Conservation (phyloP, 92 coral and sea anemone genomes). For the Palythoa grandis region DNA sequence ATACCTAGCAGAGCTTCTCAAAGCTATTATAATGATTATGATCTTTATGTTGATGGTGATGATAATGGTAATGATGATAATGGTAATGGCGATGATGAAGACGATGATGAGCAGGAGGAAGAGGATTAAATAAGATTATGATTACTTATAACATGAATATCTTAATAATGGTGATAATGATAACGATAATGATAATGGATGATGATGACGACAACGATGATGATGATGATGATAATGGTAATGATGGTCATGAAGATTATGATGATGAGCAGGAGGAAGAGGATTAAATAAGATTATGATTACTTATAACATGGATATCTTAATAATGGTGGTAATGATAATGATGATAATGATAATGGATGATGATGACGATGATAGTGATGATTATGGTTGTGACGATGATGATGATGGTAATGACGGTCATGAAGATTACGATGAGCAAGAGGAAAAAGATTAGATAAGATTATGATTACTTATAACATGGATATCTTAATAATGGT, state of each 20-base stretch:
- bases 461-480: too few relatives aligned
- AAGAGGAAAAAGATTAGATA: background rate
- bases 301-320: background rate
- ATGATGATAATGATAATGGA: too few relatives aligned
- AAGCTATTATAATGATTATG: too few relatives aligned
- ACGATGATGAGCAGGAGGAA: too few relatives aligned
- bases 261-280: background rate
- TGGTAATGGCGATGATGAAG: background rate
- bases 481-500: background rate
- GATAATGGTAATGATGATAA: too few relatives aligned
- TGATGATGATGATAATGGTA: background rate
- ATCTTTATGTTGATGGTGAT: too few relatives aligned
- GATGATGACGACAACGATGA: background rate
- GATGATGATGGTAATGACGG: background rate
- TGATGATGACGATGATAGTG: too few relatives aligned
- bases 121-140: too few relatives aligned
- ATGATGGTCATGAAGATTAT: background rate
- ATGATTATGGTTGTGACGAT: too few relatives aligned
- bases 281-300: background rate
- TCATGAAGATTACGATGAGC: background rate
- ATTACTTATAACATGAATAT: background rate
- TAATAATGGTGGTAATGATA: too few relatives aligned
- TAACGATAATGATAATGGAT: background rate
- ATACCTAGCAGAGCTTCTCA: too few relatives aligned
- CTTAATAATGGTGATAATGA: background rate